These are phyloP conservation scores for Mercenaria mercenaria DNA, from an alignment of 1,140 invertebrate species.

Conservation along the genomic window DNA sequence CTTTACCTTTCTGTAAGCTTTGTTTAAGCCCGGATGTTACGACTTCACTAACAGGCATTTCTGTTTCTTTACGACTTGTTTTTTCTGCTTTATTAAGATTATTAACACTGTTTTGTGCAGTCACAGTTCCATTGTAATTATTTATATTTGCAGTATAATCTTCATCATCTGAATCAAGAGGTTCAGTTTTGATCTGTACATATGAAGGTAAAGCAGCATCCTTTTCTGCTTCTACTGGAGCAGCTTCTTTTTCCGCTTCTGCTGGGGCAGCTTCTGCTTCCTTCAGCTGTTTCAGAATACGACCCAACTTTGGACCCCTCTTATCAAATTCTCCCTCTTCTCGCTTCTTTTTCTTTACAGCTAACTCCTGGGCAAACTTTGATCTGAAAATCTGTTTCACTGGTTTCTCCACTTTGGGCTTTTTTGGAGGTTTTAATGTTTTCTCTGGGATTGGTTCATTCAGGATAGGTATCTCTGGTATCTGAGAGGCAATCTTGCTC, in stretches of 20 bases:
- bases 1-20: too few species aligned
- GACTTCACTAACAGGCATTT: too few species aligned
- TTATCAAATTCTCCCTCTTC: too few species aligned
- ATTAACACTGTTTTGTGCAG: too few species aligned
- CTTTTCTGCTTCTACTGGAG: background rate
- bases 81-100: too few species aligned
- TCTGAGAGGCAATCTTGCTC: slow-evolving; percentile 23
- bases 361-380: background rate
- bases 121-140: background rate
- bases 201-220: background rate
- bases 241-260: background rate
- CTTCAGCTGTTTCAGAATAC: background rate
- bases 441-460: slow-evolving; percentile 36
- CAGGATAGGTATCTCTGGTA: slow-evolving; percentile 35
- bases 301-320: background rate
- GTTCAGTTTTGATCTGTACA: background rate
- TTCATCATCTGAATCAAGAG: background rate
- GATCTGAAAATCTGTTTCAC: background rate
- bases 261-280: background rate
- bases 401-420: background rate
- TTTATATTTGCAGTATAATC: background rate
- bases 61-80: too few species aligned
- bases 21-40: too few species aligned
- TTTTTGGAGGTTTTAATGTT: background rate
- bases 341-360: background rate